phyloP scores from a whole-genome alignment of 1,140 invertebrate species.

The Pseudomyrmex pallidus region DNA sequence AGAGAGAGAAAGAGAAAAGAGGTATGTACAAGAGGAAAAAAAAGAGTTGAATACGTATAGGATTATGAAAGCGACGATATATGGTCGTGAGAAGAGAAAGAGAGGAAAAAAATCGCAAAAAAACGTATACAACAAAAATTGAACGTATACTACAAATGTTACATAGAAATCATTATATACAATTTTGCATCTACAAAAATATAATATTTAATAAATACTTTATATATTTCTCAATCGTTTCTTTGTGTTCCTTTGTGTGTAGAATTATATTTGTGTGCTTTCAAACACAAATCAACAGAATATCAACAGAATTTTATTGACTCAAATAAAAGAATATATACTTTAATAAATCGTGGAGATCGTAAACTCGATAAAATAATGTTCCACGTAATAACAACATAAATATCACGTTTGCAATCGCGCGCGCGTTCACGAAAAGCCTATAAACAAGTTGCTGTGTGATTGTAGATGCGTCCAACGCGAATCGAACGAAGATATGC shows the following conservation, averaged over 20 bases:
- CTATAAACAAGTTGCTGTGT: conserved; percentile 19
- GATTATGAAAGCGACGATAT: conserved; percentile 57
- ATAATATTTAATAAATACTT: neutral
- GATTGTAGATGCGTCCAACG: neutral
- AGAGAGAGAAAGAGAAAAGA: conserved; percentile 1
- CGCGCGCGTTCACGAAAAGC: conserved; percentile 15
- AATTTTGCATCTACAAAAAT: too few relatives aligned
- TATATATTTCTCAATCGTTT: too few relatives aligned
- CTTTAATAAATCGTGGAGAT: conserved; percentile 4
- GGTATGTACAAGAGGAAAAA: neutral
- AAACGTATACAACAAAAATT: conserved; percentile 5
- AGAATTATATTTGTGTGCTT: too few relatives aligned
- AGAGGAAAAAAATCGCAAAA: conserved; percentile 26
- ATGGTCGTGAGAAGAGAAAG: conserved; percentile 1
- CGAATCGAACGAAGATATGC: conserved; percentile 29
- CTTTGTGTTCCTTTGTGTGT: too few relatives aligned
- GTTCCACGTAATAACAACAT: neutral
- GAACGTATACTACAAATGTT: too few relatives aligned
- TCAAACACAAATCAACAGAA: neutral
- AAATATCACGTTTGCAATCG: conserved; percentile 21
- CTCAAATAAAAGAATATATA: neutral
- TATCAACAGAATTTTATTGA: neutral
- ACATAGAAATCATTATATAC: too few relatives aligned
- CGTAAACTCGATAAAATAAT: conserved; percentile 26
- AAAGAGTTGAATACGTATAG: conserved; percentile 52